Base-by-base conservation (phyloP, 2,113 vertebrate species). In the Micronycteris hirsuta region DNA sequence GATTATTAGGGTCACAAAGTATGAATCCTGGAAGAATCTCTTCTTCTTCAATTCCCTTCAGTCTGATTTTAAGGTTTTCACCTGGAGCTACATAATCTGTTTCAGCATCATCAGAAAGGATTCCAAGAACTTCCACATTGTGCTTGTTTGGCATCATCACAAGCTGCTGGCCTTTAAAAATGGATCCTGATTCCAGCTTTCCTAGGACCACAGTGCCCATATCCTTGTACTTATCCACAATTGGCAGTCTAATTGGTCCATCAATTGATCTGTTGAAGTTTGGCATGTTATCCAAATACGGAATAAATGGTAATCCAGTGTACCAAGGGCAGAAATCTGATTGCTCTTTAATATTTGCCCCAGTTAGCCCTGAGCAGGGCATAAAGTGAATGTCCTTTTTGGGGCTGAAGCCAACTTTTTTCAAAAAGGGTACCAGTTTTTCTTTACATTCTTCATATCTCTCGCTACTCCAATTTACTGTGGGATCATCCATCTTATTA, bases 91-190 rank as follows among this genome's bases (percentile, higher is more conserved):
- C 99, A 67, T 99, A 98, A 28, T 99, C 99, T 1, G 99, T 99
- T 98, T 99, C 99, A 96, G 99, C 98, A 38, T 99, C 99, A 92
- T 99, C 99, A 54, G 99, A 99, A 97, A 99, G 99, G 87, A 99
- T 99, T 97, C 99, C 99, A 98, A 99, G 98, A 92, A 99, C 99
- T 98, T 99, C 99, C 97, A 99, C 99, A 0, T 98, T 99, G 98
- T 99, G 99, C 99, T 99, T 99, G 98, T 99, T 99, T 95, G 99
- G 99, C 99, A 99, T 99, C 99, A 99, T 99, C 91, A 99, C 99
- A 89, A 99, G 99, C 97, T 99, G 99, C 68, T 99, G 99, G 94
- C 99, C 99, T 99, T 99, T 99, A 98, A 98, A 98, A 98, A 99
- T 99, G 81, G 98, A 99, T 86, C 99, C 99, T 0, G 99, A 99